These are phyloP conservation scores for Glossosoma conforme DNA, from an alignment of 1,140 invertebrate genomes.

Conservation along the genomic window DNA sequence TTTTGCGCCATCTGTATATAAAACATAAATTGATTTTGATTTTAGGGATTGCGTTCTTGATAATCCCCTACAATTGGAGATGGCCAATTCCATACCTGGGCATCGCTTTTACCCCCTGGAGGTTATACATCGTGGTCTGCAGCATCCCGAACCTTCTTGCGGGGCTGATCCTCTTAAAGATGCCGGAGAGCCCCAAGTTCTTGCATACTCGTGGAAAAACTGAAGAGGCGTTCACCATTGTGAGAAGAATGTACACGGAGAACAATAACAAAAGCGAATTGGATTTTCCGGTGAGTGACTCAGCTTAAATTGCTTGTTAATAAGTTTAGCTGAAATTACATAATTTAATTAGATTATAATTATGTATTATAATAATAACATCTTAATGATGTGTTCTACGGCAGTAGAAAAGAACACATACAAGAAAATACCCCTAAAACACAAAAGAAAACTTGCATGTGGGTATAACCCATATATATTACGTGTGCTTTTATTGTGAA, in stretches of 20 bases:
- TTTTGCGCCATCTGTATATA: too few relatives aligned
- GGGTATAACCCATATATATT: too few relatives aligned
- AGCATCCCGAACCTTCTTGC: slow-evolving; percentile 51
- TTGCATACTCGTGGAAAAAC: slow-evolving; percentile 56
- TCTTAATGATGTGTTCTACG: too few relatives aligned
- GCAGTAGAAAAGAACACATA: too few relatives aligned
- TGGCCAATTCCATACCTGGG: slow-evolving; percentile 35
- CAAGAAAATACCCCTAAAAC: too few relatives aligned
- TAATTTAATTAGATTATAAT: too few relatives aligned
- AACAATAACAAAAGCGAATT: slow-evolving; percentile 29
- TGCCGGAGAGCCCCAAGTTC: slow-evolving; percentile 75
- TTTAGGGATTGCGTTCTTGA: slow-evolving; percentile 58
- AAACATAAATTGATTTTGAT: too few relatives aligned
- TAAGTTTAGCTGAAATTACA: too few relatives aligned
- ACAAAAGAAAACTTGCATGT: too few relatives aligned
- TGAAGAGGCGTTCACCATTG: slow-evolving; percentile 54
- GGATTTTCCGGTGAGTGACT: slow-evolving; percentile 36
- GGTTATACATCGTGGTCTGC: slow-evolving; percentile 56
- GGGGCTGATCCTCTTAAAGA: slow-evolving; percentile 47
- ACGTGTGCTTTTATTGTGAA: too few relatives aligned
- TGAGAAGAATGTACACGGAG: slow-evolving; percentile 56
- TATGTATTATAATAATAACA: too few relatives aligned
- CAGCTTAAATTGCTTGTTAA: background rate
- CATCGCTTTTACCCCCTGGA: slow-evolving; percentile 56
- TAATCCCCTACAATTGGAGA: slow-evolving; percentile 54